phyloP scores from a whole-genome alignment of 35 echinoderm and acorn worm genomes.

The Apostichopus californicus region DNA sequence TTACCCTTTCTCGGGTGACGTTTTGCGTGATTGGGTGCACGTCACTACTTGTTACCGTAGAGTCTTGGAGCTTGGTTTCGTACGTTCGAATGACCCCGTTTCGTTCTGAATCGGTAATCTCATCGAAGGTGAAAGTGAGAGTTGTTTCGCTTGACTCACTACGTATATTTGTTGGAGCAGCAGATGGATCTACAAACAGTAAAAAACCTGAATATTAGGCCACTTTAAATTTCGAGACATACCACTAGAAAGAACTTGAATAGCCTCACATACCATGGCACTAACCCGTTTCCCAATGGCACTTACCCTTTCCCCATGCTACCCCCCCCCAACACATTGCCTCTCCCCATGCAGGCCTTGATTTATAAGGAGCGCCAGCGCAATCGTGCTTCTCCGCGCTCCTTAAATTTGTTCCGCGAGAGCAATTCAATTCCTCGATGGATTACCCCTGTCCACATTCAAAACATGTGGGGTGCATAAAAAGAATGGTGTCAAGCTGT shows the following conservation, averaged over 20 bases:
- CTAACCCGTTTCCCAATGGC: too few species aligned
- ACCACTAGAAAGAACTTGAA: too few species aligned
- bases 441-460: not conserved
- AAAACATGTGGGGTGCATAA: not conserved
- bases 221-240: too few species aligned
- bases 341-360: too few species aligned
- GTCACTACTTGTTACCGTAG: not conserved
- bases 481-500: not conserved
- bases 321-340: too few species aligned
- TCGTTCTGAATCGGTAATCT: not conserved
- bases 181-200: conserved; percentile 44
- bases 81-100: conserved; percentile 62
- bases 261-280: too few species aligned
- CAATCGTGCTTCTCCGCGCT: too few species aligned
- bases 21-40: not conserved
- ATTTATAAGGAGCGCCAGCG: too few species aligned
- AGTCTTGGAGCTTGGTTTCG: conserved; percentile 44
- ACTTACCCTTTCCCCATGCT: too few species aligned
- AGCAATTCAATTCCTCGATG: not conserved
- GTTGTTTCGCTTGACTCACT: conserved; percentile 7
- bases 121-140: conserved; percentile 32
- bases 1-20: conserved; percentile 13
- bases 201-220: not conserved
- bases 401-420: too few species aligned
- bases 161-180: conserved; percentile 3